Evolutionary conservation across 37 sponge, comb jelly and placozoan species (phyloP).

Genomic region (Haliclona indistincta): DNA sequence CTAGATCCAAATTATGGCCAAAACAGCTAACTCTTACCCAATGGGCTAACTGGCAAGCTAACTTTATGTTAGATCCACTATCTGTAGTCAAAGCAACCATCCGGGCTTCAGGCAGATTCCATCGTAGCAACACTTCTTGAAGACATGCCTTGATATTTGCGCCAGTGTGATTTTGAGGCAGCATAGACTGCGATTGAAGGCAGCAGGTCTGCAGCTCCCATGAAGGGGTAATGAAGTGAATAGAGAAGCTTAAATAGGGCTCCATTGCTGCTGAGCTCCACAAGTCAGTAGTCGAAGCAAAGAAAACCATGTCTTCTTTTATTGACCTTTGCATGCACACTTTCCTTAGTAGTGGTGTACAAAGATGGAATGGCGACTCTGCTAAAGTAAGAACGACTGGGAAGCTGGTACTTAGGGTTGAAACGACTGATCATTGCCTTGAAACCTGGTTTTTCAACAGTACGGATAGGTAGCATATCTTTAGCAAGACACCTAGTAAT

Average conservation of each 20-base stretch:
- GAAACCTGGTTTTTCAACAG: conserved; percentile 21
- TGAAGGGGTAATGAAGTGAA: conserved; percentile 4
- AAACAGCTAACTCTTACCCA: conserved; percentile 29
- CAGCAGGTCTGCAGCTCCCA: conserved; percentile 25
- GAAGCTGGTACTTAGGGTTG: conserved; percentile 9
- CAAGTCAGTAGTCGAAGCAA: conserved; percentile 20
- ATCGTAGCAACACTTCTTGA: too few relatives aligned
- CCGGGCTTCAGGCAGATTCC: conserved; percentile 4
- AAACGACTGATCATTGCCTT: conserved; percentile 4
- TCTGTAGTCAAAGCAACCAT: conserved; percentile 29
- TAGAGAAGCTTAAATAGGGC: conserved; percentile 18
- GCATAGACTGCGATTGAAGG: conserved; percentile 14
- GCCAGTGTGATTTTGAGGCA: conserved; percentile 35
- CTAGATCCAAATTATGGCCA: conserved; percentile 42
- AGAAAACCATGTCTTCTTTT: neutral
- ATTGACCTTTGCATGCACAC: neutral
- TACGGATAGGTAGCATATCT: conserved; percentile 21
- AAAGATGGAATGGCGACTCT: conserved; percentile 15
- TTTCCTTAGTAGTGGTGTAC: neutral
- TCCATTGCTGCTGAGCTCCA: conserved; percentile 16
- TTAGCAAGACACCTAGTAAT: conserved; percentile 11
- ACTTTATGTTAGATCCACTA: conserved; percentile 18
- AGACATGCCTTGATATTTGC: conserved; percentile 12
- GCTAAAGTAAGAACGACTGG: conserved; percentile 5
- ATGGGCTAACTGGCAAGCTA: neutral